Evolutionary conservation across 1,140 invertebrate genomes (phyloP).

Genomic region (Venturia canescens): DNA sequence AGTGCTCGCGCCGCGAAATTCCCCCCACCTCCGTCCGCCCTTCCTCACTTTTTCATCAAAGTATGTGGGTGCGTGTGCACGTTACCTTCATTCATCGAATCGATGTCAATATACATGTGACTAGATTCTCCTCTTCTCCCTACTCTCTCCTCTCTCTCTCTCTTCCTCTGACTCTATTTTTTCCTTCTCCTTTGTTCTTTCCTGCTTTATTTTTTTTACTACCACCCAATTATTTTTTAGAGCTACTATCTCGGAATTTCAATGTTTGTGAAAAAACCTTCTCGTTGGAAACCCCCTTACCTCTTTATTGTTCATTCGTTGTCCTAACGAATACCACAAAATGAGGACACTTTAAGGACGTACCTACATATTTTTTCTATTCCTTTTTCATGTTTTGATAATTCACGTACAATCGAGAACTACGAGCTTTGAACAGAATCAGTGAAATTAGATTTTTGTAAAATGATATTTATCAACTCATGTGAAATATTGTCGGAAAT

Average conservation of each 20-base stretch:
- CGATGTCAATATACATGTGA: conserved; percentile 64
- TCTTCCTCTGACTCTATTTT: not conserved
- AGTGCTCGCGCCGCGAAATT: conserved; percentile 26
- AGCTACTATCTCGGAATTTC: not conserved
- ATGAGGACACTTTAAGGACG: no score
- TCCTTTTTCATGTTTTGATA: no score
- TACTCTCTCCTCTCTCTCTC: not conserved
- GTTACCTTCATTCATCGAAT: conserved; percentile 68
- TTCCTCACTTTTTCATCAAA: not conserved
- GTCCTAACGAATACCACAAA: no score
- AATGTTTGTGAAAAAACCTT: not conserved
- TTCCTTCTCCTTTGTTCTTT: not conserved
- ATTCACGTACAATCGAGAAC: no score
- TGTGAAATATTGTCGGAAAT: no score
- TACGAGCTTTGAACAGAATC: no score
- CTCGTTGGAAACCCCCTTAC: no score
- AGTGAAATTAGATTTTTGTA: no score
- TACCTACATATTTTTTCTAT: no score
- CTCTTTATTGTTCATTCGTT: no score
- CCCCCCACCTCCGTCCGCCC: conserved; percentile 25
- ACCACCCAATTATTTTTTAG: not conserved
- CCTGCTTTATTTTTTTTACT: not conserved
- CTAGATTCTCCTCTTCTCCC: conserved; percentile 55
- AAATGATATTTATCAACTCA: no score
- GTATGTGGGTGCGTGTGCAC: conserved; percentile 57